A percentile compares a stretch with the other conserved stretches of the same genome.
phyloP scores from a whole-genome alignment of 2,113 vertebrate species.

The Mungos mungo region DNA sequence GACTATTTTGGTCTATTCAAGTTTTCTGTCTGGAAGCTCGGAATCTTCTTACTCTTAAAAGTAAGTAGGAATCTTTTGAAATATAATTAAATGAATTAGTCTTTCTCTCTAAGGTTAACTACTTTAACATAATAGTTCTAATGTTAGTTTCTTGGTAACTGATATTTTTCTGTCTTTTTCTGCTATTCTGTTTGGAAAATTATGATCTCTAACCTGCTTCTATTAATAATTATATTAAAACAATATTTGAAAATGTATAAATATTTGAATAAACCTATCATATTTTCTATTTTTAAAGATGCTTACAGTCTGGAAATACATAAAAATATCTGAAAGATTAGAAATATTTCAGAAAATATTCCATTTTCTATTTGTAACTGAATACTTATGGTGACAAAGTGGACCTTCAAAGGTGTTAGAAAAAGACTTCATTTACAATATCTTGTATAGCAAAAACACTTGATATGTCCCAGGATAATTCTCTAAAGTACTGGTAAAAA shows the following conservation, averaged over 20 bases:
- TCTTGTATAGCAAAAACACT: neutral
- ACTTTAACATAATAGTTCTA: slow-evolving; percentile 47
- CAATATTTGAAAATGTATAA: slow-evolving; percentile 44
- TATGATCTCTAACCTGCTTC: slow-evolving; percentile 26
- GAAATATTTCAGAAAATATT: slow-evolving; percentile 28
- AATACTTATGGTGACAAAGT: slow-evolving; percentile 14
- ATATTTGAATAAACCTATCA: slow-evolving; percentile 31
- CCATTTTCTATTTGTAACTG: slow-evolving; percentile 30
- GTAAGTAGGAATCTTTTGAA: slow-evolving; percentile 29
- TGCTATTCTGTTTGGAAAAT: neutral
- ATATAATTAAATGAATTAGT: slow-evolving; percentile 55
- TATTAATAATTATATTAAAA: neutral
- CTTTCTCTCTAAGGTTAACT: slow-evolving; percentile 53
- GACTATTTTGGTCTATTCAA: slow-evolving; percentile 55
- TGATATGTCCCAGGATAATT: slow-evolving; percentile 52
- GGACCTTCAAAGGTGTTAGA: slow-evolving; percentile 28
- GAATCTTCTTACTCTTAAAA: neutral
- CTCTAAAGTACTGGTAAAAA: neutral
- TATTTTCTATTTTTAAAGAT: neutral
- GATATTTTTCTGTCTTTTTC: neutral
- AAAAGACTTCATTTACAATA: slow-evolving; percentile 30
- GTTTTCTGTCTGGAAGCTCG: neutral
- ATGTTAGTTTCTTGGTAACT: slow-evolving; percentile 47
- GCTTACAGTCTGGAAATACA: neutral
- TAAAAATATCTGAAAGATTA: slow-evolving; percentile 20